Conservation (phyloP, 2,797 vertebrate species). For the Brachyalestes nurse region DNA sequence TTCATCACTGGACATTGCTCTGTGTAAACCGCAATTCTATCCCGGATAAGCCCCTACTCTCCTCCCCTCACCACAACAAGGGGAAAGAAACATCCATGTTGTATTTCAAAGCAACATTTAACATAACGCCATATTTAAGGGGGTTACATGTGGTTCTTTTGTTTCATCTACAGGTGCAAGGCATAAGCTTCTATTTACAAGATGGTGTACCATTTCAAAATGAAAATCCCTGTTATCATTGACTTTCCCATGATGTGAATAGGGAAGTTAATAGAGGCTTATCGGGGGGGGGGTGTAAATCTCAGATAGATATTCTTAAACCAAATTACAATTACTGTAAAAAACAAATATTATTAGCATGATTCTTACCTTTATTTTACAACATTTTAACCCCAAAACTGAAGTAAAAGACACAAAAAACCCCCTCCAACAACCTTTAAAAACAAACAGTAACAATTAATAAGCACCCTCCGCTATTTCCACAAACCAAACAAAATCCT, state of each 20-base stretch:
- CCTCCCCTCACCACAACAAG: neutral
- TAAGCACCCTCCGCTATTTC: slow-evolving; percentile 72
- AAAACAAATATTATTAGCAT: slow-evolving; percentile 65
- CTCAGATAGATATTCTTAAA: slow-evolving; percentile 66
- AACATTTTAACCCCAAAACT: slow-evolving; percentile 61
- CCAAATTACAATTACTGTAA: slow-evolving; percentile 55
- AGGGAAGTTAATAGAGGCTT: slow-evolving; percentile 3
- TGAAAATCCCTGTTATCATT: neutral
- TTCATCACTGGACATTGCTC: slow-evolving; percentile 68
- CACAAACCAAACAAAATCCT: slow-evolving; percentile 65
- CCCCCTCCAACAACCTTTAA: slow-evolving; percentile 74
- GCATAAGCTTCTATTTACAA: neutral
- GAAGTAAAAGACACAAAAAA: slow-evolving; percentile 74
- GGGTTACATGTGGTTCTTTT: slow-evolving; percentile 7
- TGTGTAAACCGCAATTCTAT: slow-evolving; percentile 73
- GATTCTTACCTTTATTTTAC: slow-evolving; percentile 72
- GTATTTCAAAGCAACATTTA: neutral
- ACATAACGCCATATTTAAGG: neutral
- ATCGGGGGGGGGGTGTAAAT: neutral
- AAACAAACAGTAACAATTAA: slow-evolving; percentile 73
- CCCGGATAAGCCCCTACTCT: slow-evolving; percentile 26
- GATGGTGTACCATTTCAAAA: slow-evolving; percentile 17
- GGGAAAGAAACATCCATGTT: too few relatives aligned
- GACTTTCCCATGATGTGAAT: neutral
- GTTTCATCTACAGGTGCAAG: neutral